Evolutionary conservation across 2,113 vertebrate genomes (phyloP).

Genomic region (Vimba vimba): DNA sequence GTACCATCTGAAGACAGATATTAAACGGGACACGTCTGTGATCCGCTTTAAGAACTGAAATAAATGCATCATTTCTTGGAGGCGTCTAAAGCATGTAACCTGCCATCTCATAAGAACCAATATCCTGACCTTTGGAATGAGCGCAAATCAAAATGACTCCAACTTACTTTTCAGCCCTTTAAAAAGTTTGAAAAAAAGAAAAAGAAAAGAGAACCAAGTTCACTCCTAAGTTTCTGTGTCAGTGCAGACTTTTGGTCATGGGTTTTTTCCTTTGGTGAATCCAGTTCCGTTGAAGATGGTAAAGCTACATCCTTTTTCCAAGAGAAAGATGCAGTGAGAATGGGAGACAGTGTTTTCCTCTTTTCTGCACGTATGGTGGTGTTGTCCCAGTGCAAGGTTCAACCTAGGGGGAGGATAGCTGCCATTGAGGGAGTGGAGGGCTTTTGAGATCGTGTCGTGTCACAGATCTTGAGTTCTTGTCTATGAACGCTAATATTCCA

Average conservation of each 20-base stretch:
- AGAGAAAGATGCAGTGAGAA: conserved; percentile 30
- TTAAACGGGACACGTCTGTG: background rate
- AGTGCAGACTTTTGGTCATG: conserved; percentile 56
- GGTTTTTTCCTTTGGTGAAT: conserved; percentile 57
- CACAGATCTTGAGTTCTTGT: conserved; percentile 51
- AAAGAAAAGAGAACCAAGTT: conserved; percentile 18
- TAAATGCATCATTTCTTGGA: background rate
- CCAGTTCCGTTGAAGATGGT: conserved; percentile 36
- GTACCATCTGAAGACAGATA: conserved; percentile 23
- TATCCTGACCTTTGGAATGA: conserved; percentile 53
- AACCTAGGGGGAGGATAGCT: conserved; percentile 68
- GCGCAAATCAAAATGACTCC: conserved; percentile 51
- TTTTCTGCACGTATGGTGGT: background rate
- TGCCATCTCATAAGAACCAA: background rate
- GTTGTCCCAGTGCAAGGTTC: conserved; percentile 63
- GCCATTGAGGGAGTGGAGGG: conserved; percentile 67
- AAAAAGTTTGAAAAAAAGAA: background rate
- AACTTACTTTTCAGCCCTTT: conserved; percentile 7
- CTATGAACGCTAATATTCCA: conserved; percentile 48
- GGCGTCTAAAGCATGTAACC: background rate
- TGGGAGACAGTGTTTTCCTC: conserved; percentile 1
- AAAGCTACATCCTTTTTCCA: conserved; percentile 12
- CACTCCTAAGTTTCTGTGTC: background rate
- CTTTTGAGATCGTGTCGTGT: conserved; percentile 23
- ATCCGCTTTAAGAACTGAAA: conserved; percentile 10